phyloP scores from a whole-genome alignment of 2,888 invertebrate species.

The Coremacera marginata region DNA sequence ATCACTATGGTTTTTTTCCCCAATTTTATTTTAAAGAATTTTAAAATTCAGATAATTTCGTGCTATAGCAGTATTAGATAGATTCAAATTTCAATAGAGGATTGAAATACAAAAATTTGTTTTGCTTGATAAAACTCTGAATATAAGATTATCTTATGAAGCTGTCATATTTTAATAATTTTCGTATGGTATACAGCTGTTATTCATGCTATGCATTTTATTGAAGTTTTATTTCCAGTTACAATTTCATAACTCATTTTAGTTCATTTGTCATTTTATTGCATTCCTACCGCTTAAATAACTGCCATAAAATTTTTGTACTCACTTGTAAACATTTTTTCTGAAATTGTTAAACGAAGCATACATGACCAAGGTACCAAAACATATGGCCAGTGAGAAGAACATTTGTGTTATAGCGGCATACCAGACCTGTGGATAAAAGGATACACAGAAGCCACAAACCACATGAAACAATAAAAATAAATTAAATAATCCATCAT shows the following conservation, averaged over 20 bases:
- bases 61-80: too few species aligned
- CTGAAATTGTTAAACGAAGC: constrained; percentile 75
- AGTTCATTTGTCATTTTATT: not conserved
- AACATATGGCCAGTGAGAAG: constrained; percentile 75
- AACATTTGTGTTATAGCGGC: constrained; percentile 76
- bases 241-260: not conserved
- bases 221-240: not conserved
- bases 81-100: too few species aligned
- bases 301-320: not conserved
- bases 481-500: not conserved
- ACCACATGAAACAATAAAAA: constrained; percentile 1
- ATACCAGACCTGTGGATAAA: constrained; percentile 73
- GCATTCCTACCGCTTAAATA: not conserved
- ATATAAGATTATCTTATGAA: too few species aligned
- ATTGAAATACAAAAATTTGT: too few species aligned
- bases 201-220: too few species aligned
- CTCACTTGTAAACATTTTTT: constrained; percentile 73
- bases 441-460: not conserved
- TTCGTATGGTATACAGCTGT: too few species aligned
- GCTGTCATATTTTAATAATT: too few species aligned
- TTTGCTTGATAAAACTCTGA: too few species aligned
- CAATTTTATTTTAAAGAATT: too few species aligned
- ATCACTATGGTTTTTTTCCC: too few species aligned
- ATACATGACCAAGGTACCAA: constrained; percentile 75
- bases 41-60: too few species aligned